phyloP scores from a whole-genome alignment of 2,888 invertebrate species.

The Neocrepidodera transversa region DNA sequence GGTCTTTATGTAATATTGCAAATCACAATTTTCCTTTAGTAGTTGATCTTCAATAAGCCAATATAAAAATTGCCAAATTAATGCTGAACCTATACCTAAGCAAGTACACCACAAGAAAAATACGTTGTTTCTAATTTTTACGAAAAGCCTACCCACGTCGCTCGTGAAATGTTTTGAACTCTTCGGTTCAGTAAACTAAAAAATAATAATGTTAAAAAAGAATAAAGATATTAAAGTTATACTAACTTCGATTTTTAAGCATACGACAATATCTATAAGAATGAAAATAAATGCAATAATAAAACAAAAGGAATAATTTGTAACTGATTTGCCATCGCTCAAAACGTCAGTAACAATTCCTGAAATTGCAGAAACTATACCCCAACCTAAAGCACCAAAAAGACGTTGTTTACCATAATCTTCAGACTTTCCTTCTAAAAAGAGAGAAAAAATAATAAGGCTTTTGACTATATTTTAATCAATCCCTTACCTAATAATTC shows the following conservation, averaged over 20 bases:
- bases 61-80: constrained; percentile 18
- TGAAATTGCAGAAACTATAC: constrained; percentile 6
- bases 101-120: constrained; percentile 13
- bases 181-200: constrained; percentile 1
- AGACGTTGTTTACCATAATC: constrained; percentile 7
- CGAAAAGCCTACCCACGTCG: neutral
- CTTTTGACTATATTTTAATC: too few relatives aligned
- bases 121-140: neutral
- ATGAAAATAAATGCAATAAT: constrained; percentile 1
- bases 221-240: neutral
- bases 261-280: constrained; percentile 1
- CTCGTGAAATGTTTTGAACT: neutral
- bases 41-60: constrained; percentile 19
- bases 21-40: neutral
- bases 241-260: constrained; percentile 4
- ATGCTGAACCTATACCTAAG: constrained; percentile 3
- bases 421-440: neutral
- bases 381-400: constrained; percentile 13
- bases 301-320: constrained; percentile 2
- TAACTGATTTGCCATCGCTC: constrained; percentile 1
- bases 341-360: constrained; percentile 3
- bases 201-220: neutral
- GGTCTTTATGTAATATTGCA: constrained; percentile 4
- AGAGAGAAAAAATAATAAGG: too few relatives aligned
- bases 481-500: constrained; percentile 9